phyloP scores from a whole-genome alignment of 2,888 invertebrate species.

The Ennomos quercinarius region DNA sequence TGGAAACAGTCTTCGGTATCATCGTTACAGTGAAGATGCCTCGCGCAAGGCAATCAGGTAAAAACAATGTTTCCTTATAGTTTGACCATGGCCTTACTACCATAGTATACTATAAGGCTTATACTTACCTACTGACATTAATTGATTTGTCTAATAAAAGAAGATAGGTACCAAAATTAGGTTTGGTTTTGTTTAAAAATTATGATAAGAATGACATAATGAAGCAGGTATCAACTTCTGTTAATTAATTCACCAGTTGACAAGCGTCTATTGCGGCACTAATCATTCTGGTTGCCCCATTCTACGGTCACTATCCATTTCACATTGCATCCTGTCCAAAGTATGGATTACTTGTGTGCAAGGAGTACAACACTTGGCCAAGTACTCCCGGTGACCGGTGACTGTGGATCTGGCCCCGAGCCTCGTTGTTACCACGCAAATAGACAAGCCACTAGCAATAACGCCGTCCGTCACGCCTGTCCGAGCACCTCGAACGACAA shows the following conservation, averaged over 20 bases:
- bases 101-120: not conserved
- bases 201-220: too few species aligned
- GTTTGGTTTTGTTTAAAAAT: too few species aligned
- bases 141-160: too few species aligned
- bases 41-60: slow-evolving; percentile 57
- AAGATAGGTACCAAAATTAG: too few species aligned
- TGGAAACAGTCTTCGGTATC: slow-evolving; percentile 71
- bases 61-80: slow-evolving; percentile 22
- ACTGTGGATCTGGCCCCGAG: slow-evolving; percentile 17
- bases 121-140: too few species aligned
- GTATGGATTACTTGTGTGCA: slow-evolving; percentile 21
- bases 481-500: slow-evolving; percentile 17
- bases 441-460: slow-evolving; percentile 34
- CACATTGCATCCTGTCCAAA: slow-evolving; percentile 47
- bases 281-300: slow-evolving; percentile 47
- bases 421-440: slow-evolving; percentile 43
- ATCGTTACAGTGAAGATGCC: slow-evolving; percentile 59
- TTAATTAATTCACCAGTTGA: slow-evolving; percentile 38
- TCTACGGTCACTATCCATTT: slow-evolving; percentile 34
- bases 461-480: slow-evolving; percentile 43
- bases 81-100: slow-evolving; percentile 6
- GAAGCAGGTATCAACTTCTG: not conserved
- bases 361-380: slow-evolving; percentile 5
- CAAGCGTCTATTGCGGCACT: slow-evolving; percentile 46
- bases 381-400: not conserved